Evolutionary conservation across 2,888 invertebrate genomes (phyloP).

Genomic region (Cremastinae sp.): DNA sequence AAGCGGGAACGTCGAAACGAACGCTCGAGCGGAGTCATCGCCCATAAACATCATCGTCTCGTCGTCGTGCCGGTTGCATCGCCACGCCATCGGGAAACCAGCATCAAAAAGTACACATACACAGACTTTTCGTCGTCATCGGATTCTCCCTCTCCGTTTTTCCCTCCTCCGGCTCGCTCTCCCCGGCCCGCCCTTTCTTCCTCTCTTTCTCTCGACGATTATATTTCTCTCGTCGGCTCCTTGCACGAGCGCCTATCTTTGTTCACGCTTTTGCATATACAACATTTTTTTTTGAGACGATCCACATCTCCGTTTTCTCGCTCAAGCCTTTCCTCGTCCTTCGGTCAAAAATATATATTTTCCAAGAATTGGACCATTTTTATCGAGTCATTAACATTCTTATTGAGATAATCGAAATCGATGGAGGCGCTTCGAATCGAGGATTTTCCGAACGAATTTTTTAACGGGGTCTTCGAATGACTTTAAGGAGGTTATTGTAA

Average conservation of each 20-base stretch:
- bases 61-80: slow-evolving; percentile 49
- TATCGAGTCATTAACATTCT: no score
- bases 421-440: no score
- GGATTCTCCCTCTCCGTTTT: background rate
- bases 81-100: slow-evolving; percentile 34
- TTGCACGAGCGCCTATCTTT: background rate
- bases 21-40: slow-evolving; percentile 51
- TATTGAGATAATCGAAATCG: no score
- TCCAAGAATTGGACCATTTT: no score
- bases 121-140: slow-evolving; percentile 18
- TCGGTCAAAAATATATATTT: no score
- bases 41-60: slow-evolving; percentile 58
- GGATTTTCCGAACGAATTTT: no score
- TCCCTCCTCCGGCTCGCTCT: no score
- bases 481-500: no score
- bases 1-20: slow-evolving; percentile 21
- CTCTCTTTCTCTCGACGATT: slow-evolving; percentile 10
- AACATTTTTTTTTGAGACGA: background rate
- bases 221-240: background rate
- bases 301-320: background rate
- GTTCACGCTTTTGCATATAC: background rate
- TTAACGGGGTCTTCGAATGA: no score
- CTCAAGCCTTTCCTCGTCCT: background rate
- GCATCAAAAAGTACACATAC: slow-evolving; percentile 15
- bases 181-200: background rate